A percentile compares a stretch with the other conserved stretches of the same genome.
Conservation (phyloP, 2,113 vertebrate genomes). For the Malurus cyaneus region DNA sequence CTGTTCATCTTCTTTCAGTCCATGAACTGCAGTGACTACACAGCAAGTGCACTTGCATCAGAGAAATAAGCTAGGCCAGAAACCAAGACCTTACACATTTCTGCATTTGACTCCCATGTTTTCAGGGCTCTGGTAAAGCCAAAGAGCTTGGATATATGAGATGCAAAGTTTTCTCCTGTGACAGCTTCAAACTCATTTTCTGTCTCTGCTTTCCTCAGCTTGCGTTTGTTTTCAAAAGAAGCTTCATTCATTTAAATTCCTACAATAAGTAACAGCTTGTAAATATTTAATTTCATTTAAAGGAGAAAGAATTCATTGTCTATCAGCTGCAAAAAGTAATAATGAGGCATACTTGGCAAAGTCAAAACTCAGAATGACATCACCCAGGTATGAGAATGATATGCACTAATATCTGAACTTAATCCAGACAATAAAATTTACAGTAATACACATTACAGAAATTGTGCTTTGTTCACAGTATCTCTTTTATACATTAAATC, state of each 20-base stretch:
- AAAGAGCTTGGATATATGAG: background rate
- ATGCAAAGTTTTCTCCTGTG: background rate
- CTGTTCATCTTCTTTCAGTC: background rate
- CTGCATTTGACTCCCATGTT: slow-evolving; percentile 1
- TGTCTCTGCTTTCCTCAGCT: background rate
- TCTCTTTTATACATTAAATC: background rate
- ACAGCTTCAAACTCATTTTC: background rate
- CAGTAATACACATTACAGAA: background rate
- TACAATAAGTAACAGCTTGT: slow-evolving; percentile 12
- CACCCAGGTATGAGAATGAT: background rate
- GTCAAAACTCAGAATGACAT: background rate
- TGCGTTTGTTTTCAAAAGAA: background rate
- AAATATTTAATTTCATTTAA: slow-evolving; percentile 33
- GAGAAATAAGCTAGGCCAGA: background rate
- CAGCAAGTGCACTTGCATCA: background rate
- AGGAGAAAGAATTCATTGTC: background rate
- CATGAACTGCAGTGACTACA: slow-evolving; percentile 3
- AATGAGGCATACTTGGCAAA: slow-evolving; percentile 13
- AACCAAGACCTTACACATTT: background rate
- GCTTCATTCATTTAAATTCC: slow-evolving; percentile 3
- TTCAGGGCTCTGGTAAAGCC: background rate
- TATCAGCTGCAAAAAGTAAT: background rate
- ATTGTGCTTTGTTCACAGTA: background rate
- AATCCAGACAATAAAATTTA: background rate
- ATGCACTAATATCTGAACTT: background rate